Base-by-base conservation (phyloP, 1,140 invertebrate genomes). In the Zophobas atratus region DNA sequence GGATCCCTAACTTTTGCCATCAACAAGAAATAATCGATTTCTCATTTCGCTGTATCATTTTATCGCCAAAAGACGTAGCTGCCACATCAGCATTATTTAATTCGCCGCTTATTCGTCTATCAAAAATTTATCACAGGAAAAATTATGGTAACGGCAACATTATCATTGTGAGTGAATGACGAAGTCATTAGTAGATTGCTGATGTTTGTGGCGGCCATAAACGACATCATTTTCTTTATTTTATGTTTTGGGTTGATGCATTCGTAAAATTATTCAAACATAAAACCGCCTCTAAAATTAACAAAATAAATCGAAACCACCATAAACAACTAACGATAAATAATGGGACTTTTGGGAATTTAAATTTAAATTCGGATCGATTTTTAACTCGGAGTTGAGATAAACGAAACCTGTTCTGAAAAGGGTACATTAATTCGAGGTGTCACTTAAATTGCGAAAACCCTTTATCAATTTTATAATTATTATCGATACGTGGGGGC, bases 381-480 rank as follows among this genome's bases (percentile, higher is more conserved):
- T 46, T 46, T 46, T 46, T 46, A 46, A 46, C 43, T 8, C 3
- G 8, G 8, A 46, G 43, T 46, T 46, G 43, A 46, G 43, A 46
- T 46, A 8, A 46, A 8, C 43, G 8, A 53, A 53, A 53, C 49
- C 49, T 8, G 49, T 53, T 53, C 6, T 6, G 20, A 53, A 46
- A 46, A 46, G 3, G 3, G 49, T 53, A 8, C 49, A 53, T 53
- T 6, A 53, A 53, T 46, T 53, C 4, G 20, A 53, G 49, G 4
- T 20, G 49, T 53, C 49, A 32, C 20, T 53, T 53, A 6, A 53
- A 53, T 53, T 53, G 20, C 49, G 6, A 53, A 6, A 53, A 53
- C 49, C 2, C 4, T 53, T 46, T 53, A 53, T 53, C 49, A 53
- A 6, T 53, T 53, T 53, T 53, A 20, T 53, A 4, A 53, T 53